Base-by-base conservation (phyloP, 2,797 vertebrate genomes). In the Melopsittacus undulatus region DNA sequence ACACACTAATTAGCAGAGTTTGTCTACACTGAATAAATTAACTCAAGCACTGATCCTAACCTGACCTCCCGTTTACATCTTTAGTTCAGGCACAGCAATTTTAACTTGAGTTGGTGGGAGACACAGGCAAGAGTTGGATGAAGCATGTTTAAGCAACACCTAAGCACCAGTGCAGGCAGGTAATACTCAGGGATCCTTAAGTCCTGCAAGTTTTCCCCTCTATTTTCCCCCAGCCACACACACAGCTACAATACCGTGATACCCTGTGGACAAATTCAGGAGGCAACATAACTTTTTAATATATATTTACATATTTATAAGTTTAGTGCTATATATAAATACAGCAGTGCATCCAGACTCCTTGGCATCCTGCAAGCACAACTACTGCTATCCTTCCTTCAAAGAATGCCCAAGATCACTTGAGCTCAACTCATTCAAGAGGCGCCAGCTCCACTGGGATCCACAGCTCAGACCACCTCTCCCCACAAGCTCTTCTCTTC, bases 41-140 rank as follows among this genome's bases (percentile, higher is more conserved):
- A 86, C 54, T 76, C 24, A 38, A 84, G 40, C 26, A 3, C 7
- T 63, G 74, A 54, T 54, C 51, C 59, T 4, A 10, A 56, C 40
- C 32, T 79, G 72, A 89, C 54, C 42, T 89, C 70, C 56, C 59
- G 79, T 23, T 40, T 36, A 6, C n/a, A 73, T 36, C 77, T 84
- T 63, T 27, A 90, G 83, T 75, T 88, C 0, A 0, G 89, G 45
- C 36, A 43, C 0, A 0, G n/a, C 0, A 1, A 38, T 64, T 90
- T 57, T 38, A 61, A 70, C 32, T 63, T 19, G 30, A 76, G 3
- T 0, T 76, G 48, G 59, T 7, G 1, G 40, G 16, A 78, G 51
- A 73, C 61, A 56, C 4, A 18, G 36, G 23, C 17, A 51, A 73
- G 49, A 43, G 54, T 43, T 61, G 36, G 34, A 89, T 36, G 57